phyloP scores from a whole-genome alignment of 2,113 vertebrate species.

The Entomyzon cyanotis region DNA sequence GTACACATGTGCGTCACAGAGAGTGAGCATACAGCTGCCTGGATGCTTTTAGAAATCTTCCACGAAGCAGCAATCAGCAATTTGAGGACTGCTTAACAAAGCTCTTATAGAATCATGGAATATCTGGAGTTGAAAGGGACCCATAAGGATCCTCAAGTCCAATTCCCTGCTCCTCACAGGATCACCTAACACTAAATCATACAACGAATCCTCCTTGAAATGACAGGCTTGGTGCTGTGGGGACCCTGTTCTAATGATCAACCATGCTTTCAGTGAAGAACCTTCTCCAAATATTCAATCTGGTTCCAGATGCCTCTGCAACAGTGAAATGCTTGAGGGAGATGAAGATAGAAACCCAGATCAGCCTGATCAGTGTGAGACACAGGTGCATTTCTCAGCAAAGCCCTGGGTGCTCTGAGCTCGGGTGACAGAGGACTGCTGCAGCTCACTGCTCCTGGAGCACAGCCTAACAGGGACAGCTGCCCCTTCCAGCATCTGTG shows the following conservation, averaged over 20 bases:
- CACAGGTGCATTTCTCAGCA: not conserved
- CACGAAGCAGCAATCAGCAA: not conserved
- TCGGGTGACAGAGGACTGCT: not conserved
- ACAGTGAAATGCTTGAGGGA: not conserved
- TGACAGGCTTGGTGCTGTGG: not conserved
- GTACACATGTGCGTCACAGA: not conserved
- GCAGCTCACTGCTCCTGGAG: not conserved
- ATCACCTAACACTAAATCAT: not conserved
- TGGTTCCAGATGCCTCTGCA: not conserved
- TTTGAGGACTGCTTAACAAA: not conserved
- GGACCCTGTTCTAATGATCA: not conserved
- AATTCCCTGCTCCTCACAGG: not conserved
- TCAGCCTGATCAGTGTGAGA: not conserved
- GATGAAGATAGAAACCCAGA: not conserved
- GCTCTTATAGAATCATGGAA: not conserved
- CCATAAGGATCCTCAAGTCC: not conserved
- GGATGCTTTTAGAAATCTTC: not conserved
- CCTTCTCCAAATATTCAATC: not conserved
- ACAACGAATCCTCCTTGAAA: not conserved
- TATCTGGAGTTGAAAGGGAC: not conserved
- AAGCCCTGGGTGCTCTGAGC: not conserved
- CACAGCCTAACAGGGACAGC: not conserved
- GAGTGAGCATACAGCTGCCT: not conserved
- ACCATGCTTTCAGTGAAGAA: not conserved
- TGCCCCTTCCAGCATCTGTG: not conserved